Evolutionary conservation across 1,140 invertebrate species (phyloP).

Genomic region (Geopemphigus sp.): DNA sequence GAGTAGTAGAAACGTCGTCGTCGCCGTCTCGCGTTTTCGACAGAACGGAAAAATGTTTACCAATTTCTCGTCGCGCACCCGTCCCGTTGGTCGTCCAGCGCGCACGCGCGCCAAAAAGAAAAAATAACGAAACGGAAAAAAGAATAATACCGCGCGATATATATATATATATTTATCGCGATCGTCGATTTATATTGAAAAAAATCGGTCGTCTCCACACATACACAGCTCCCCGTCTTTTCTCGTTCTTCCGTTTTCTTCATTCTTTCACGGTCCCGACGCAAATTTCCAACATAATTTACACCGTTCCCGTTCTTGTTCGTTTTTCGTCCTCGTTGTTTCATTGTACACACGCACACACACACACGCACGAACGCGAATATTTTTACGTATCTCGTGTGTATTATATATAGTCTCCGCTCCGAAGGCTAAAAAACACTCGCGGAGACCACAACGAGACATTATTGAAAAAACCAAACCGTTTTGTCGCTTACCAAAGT

Average conservation of each 20-base stretch:
- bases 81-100: background rate
- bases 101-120: too few relatives aligned
- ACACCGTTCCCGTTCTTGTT: conserved; percentile 1
- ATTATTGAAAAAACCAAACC: too few relatives aligned
- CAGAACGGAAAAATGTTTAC: background rate
- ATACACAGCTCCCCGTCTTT: background rate
- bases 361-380: too few relatives aligned
- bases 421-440: too few relatives aligned
- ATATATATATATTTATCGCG: background rate
- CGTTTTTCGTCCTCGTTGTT: conserved; percentile 26
- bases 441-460: too few relatives aligned
- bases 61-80: background rate
- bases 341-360: background rate
- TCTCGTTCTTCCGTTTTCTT: too few relatives aligned
- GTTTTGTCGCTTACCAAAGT: too few relatives aligned
- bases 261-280: background rate
- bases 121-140: too few relatives aligned
- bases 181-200: background rate
- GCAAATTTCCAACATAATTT: background rate
- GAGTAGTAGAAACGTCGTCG: too few relatives aligned
- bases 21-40: background rate
- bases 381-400: too few relatives aligned
- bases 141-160: background rate
- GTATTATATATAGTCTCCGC: too few relatives aligned
- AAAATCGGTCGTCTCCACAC: conserved; percentile 2